Conservation (phyloP, 2,113 vertebrate species). For the Manacus vitellinus region DNA sequence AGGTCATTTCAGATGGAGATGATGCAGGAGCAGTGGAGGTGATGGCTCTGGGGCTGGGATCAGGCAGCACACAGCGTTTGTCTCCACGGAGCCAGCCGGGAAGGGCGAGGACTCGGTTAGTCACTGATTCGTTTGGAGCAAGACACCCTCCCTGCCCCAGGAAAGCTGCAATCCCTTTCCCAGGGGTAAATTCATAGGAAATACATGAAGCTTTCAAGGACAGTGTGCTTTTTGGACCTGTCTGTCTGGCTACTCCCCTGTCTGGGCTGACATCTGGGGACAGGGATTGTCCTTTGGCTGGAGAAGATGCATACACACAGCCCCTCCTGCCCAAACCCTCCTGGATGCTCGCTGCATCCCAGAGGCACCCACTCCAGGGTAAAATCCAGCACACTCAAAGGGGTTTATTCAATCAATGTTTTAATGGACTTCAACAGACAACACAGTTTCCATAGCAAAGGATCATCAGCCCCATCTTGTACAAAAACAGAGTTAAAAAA, state of each 20-base stretch:
- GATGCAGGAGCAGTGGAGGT: not conserved
- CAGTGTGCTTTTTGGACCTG: accelerated
- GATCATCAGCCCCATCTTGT: not conserved
- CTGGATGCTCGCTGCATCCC: not conserved
- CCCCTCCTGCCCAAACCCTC: not conserved
- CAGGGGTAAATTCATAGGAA: not conserved
- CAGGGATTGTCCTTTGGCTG: not conserved
- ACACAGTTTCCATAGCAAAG: not conserved
- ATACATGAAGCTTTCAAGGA: not conserved
- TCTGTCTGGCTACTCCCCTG: accelerated
- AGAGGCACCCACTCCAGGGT: accelerated
- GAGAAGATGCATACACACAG: not conserved
- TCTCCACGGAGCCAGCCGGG: not conserved
- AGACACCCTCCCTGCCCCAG: not conserved
- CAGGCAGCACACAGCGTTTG: not conserved
- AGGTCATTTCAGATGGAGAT: not conserved
- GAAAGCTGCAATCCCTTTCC: not conserved
- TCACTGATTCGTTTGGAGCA: not conserved
- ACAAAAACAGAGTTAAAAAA: constrained; percentile 5
- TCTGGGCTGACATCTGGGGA: not conserved
- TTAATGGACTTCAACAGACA: constrained; percentile 7
- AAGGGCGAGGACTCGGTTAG: not conserved
- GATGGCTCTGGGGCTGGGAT: not conserved
- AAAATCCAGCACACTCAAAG: not conserved
- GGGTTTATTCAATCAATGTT: not conserved